These are phyloP conservation scores for Chrosomus eos DNA, from an alignment of 2,797 vertebrate genomes.

Conservation along the genomic window DNA sequence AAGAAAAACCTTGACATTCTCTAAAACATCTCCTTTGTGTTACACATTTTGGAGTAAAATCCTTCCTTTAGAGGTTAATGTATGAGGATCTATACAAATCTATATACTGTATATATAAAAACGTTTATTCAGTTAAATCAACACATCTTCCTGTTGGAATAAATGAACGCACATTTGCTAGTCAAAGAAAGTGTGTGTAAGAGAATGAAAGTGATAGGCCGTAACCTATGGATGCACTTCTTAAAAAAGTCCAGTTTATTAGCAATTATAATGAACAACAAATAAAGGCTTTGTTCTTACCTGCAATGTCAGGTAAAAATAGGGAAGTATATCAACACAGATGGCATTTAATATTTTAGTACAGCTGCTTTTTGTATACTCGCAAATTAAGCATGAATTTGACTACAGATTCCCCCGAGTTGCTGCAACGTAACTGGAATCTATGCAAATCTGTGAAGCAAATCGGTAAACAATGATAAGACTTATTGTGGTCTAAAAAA, in stretches of 20 bases:
- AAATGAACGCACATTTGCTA: conserved; percentile 43
- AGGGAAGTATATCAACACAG: conserved; percentile 36
- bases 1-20: background rate
- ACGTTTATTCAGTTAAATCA: background rate
- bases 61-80: background rate
- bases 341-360: conserved; percentile 20
- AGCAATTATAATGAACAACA: conserved; percentile 25
- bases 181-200: conserved; percentile 31
- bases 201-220: background rate
- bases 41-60: background rate
- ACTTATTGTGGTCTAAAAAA: background rate
- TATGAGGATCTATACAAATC: background rate
- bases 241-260: conserved; percentile 33
- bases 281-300: conserved; percentile 34
- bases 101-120: background rate
- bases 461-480: conserved; percentile 4
- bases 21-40: background rate
- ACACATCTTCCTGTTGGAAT: background rate
- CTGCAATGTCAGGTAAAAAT: conserved; percentile 19
- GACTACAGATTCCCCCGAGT: background rate
- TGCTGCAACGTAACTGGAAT: conserved; percentile 30
- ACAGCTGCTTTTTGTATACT: conserved; percentile 13
- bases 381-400: conserved; percentile 30
- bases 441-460: conserved; percentile 40
- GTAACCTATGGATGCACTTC: background rate